Percentiles rank a stretch among this genome's conserved stretches.
Evolutionary conservation across 2,797 vertebrate genomes (phyloP).

Genomic region (Pygocentrus nattereri): DNA sequence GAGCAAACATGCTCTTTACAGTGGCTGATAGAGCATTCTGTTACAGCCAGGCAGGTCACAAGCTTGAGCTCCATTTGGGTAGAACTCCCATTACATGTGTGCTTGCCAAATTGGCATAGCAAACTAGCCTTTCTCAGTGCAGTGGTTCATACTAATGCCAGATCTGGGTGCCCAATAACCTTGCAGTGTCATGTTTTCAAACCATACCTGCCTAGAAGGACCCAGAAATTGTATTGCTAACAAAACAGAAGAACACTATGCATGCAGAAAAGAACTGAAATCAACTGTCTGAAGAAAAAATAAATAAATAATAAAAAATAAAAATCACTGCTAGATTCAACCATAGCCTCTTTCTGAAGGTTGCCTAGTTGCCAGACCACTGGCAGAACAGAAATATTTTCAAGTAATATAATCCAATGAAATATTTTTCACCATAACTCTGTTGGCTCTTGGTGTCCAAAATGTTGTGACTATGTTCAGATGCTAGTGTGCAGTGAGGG

Average conservation of each 20-base stretch:
- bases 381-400: too few relatives aligned
- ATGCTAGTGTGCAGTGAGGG: too few relatives aligned
- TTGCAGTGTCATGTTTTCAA: not conserved
- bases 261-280: not conserved
- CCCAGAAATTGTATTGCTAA: not conserved
- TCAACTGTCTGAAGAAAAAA: not conserved
- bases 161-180: not conserved
- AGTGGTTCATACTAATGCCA: not conserved
- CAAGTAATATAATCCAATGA: too few relatives aligned
- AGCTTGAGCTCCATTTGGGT: not conserved
- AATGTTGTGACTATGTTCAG: too few relatives aligned
- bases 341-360: too few relatives aligned
- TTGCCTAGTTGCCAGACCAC: too few relatives aligned
- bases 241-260: not conserved
- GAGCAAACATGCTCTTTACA: not conserved
- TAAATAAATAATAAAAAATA: too few relatives aligned
- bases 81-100: not conserved
- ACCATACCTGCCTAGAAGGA: not conserved
- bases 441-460: too few relatives aligned
- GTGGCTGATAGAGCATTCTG: not conserved
- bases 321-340: not conserved
- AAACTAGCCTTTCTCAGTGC: not conserved
- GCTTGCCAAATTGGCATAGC: constrained; percentile 15
- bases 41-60: constrained; percentile 6
- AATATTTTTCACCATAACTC: too few relatives aligned